phyloP scores from a whole-genome alignment of 2,888 invertebrate genomes.

The Poecilus cupreus region DNA sequence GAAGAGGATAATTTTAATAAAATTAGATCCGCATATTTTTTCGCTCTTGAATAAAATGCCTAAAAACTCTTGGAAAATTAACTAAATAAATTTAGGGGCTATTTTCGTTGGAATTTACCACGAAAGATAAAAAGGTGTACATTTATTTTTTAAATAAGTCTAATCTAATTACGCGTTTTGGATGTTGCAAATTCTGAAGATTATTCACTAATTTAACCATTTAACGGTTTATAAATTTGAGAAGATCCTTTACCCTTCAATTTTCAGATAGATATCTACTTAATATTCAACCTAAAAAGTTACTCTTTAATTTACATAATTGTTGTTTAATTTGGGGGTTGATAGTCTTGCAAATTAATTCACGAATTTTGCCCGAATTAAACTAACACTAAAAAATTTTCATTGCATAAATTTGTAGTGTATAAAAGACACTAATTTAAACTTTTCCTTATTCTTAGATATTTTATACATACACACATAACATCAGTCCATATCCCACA shows the following conservation, averaged over 20 bases:
- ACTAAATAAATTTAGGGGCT: slow-evolving; percentile 5
- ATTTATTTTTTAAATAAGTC: background rate
- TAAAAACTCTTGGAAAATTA: slow-evolving; percentile 15
- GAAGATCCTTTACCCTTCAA: no score
- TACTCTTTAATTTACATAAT: background rate
- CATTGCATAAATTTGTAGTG: no score
- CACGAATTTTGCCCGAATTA: no score
- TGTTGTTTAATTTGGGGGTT: background rate
- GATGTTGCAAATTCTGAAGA: background rate
- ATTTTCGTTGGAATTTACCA: slow-evolving; percentile 1
- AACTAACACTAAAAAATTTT: no score
- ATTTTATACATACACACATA: no score
- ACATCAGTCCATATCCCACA: no score
- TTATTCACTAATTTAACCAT: background rate
- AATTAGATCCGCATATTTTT: slow-evolving; percentile 15
- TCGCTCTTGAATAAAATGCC: background rate
- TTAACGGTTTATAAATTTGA: background rate
- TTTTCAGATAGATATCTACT: background rate
- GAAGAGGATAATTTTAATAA: slow-evolving; percentile 22
- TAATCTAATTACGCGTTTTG: background rate
- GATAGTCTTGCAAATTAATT: background rate
- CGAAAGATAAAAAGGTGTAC: slow-evolving; percentile 20
- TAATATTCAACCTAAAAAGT: no score
- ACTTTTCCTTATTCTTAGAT: no score
- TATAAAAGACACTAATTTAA: no score